Evolutionary conservation across 2,888 invertebrate genomes (phyloP).

Genomic region (Gastrophysa polygoni): DNA sequence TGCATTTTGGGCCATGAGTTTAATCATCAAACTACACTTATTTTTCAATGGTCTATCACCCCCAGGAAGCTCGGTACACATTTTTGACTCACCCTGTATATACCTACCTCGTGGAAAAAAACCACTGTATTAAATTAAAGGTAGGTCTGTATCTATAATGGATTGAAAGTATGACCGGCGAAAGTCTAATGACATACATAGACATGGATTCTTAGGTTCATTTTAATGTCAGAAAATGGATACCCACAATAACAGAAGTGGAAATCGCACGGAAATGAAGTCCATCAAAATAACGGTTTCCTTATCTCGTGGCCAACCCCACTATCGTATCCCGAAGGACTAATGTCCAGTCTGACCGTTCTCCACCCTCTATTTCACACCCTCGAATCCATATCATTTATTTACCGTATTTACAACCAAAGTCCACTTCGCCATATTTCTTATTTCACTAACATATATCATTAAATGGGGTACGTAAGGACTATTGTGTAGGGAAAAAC

Average conservation of each 20-base stretch:
- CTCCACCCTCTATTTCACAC: slow-evolving; percentile 37
- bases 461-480: slow-evolving; percentile 37
- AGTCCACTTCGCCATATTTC: slow-evolving; percentile 36
- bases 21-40: no score
- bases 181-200: no score
- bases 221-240: no score
- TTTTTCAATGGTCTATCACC: no score
- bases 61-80: no score
- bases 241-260: neutral
- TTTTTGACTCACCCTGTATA: no score
- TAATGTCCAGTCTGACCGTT: slow-evolving; percentile 28
- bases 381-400: slow-evolving; percentile 42
- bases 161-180: no score
- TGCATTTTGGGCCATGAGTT: no score
- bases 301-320: neutral
- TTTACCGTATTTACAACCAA: slow-evolving; percentile 43
- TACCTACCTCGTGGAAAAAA: no score
- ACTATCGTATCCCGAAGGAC: slow-evolving; percentile 7
- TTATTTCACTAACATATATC: slow-evolving; percentile 43
- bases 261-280: neutral
- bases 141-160: no score
- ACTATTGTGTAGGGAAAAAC: slow-evolving; percentile 33
- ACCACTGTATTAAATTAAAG: no score
- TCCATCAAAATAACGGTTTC: neutral
- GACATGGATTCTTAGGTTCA: no score